Evolutionary conservation across 2,797 vertebrate genomes (phyloP).

Genomic region (Trichosurus vulpecula): DNA sequence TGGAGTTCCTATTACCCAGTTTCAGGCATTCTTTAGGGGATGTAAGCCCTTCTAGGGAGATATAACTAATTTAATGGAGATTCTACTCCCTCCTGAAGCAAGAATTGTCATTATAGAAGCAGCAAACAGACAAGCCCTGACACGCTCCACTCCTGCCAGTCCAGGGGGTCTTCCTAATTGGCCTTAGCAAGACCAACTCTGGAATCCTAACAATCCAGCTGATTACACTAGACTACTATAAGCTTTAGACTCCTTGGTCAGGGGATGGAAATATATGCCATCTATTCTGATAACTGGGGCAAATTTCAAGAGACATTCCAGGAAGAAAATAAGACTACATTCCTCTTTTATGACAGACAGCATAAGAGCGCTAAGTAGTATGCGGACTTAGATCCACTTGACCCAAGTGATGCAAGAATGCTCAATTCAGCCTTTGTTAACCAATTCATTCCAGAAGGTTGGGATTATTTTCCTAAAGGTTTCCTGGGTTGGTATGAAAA

Average conservation of each 20-base stretch:
- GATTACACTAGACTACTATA: background rate
- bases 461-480: background rate
- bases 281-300: background rate
- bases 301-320: background rate
- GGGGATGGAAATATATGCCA: background rate
- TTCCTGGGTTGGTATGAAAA: background rate
- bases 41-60: background rate
- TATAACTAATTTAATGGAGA: background rate
- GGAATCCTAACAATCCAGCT: background rate
- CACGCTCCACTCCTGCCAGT: background rate
- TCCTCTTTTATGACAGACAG: background rate
- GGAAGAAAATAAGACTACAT: background rate
- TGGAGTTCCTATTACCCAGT: background rate
- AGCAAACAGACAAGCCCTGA: background rate
- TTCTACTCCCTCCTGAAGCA: background rate
- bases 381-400: background rate
- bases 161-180: background rate
- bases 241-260: background rate
- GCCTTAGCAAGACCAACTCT: background rate
- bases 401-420: background rate
- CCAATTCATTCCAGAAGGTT: background rate
- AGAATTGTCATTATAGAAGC: background rate
- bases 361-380: background rate
- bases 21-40: background rate
- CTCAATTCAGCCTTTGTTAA: background rate